Conservation (phyloP, 53 echinoderm and acorn worm genomes). For the Mesocentrotus franciscanus region DNA sequence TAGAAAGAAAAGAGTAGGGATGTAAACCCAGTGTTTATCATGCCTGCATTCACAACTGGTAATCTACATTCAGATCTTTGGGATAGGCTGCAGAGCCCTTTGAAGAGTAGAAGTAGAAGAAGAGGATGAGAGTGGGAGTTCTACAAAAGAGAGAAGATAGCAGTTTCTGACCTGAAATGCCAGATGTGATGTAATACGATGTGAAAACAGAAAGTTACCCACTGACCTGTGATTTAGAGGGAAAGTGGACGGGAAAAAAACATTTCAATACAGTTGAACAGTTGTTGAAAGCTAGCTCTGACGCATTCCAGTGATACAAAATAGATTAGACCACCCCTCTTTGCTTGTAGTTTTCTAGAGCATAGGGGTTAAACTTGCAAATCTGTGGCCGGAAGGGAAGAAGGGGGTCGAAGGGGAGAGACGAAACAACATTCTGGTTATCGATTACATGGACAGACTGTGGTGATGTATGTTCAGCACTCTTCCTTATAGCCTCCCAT, state of each 20-base stretch:
- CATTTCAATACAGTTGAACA: background rate
- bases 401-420: background rate
- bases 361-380: background rate
- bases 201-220: background rate
- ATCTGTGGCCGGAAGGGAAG: background rate
- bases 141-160: background rate
- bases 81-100: no score
- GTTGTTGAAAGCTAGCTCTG: background rate
- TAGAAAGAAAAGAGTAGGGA: no score
- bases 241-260: background rate
- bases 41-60: no score
- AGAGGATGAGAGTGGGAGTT: background rate
- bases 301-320: background rate
- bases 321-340: background rate
- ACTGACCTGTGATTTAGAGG: background rate
- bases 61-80: no score
- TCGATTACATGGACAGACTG: slow-evolving; percentile 21
- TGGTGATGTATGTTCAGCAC: slow-evolving; percentile 23
- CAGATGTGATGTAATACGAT: background rate
- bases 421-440: slow-evolving; percentile 35
- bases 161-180: background rate
- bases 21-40: no score
- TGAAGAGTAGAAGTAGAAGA: no score
- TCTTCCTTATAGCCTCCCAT: background rate
- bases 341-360: background rate